These are phyloP conservation scores for Gambelia wislizenii DNA, from an alignment of 2,797 vertebrate species.

Conservation along the genomic window DNA sequence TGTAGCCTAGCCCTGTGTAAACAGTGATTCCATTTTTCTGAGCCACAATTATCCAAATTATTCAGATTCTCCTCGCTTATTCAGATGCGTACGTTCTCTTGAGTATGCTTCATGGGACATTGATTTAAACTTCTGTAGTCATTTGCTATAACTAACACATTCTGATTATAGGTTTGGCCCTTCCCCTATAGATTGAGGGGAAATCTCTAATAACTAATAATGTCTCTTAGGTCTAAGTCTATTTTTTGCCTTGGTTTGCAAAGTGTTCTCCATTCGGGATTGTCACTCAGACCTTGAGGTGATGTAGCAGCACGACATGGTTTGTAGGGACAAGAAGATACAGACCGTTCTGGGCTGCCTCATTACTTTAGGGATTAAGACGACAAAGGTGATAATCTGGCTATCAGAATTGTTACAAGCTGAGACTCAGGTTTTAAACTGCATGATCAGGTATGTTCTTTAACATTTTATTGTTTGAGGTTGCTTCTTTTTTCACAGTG, in stretches of 20 bases:
- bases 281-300: conserved; percentile 68
- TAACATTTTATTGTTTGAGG: not conserved
- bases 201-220: too few relatives aligned
- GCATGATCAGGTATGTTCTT: conserved; percentile 59
- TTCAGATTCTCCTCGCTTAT: not conserved
- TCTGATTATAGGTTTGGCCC: conserved; percentile 61
- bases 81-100: not conserved
- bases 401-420: conserved; percentile 62
- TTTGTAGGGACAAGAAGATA: conserved; percentile 85
- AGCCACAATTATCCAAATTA: not conserved
- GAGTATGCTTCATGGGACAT: not conserved
- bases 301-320: conserved; percentile 85
- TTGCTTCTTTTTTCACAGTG: conserved; percentile 11
- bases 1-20: not conserved
- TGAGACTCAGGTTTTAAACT: conserved; percentile 51
- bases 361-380: conserved; percentile 76
- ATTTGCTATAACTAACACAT: conserved; percentile 52
- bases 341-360: conserved; percentile 85
- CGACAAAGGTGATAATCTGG: conserved; percentile 65
- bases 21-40: not conserved
- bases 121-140: not conserved
- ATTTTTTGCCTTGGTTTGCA: conserved; percentile 9
- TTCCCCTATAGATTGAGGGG: not conserved
- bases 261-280: conserved; percentile 11
- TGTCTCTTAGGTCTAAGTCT: conserved; percentile 50